Percentiles rank a stretch among this genome's conserved stretches.
Evolutionary conservation across 2,113 vertebrate species (phyloP).

Genomic region (Microtus oregoni): DNA sequence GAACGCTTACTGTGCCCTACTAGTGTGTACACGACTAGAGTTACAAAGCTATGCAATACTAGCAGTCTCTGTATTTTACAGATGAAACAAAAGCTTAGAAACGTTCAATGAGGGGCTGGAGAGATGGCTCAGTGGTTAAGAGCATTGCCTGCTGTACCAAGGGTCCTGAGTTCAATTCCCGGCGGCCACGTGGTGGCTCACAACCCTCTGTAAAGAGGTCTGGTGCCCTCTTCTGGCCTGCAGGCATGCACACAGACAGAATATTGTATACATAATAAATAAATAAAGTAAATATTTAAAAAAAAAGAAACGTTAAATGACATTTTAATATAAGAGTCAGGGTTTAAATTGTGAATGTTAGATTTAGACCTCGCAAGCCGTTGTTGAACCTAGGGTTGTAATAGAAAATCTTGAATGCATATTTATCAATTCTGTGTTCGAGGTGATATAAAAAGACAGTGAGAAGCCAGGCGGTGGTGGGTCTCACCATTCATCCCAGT

Average conservation of each 20-base stretch:
- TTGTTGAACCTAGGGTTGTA: neutral
- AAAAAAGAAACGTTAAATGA: constrained; percentile 24
- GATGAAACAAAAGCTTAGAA: constrained; percentile 25
- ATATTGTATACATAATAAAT: no score
- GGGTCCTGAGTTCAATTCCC: no score
- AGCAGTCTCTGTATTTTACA: constrained; percentile 22
- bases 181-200: no score
- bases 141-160: no score
- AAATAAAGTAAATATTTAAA: no score
- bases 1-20: neutral
- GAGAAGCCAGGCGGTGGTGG: neutral
- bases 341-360: constrained; percentile 47
- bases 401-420: neutral
- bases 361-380: neutral
- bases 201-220: no score
- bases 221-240: no score
- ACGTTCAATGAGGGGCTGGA: constrained; percentile 18
- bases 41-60: neutral
- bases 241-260: no score
- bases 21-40: neutral
- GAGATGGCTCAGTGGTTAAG: no score
- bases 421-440: neutral
- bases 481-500: neutral
- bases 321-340: neutral
- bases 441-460: constrained; percentile 3